Evolutionary conservation across 2,113 vertebrate species (phyloP).

Genomic region (Pachyramphus minor): DNA sequence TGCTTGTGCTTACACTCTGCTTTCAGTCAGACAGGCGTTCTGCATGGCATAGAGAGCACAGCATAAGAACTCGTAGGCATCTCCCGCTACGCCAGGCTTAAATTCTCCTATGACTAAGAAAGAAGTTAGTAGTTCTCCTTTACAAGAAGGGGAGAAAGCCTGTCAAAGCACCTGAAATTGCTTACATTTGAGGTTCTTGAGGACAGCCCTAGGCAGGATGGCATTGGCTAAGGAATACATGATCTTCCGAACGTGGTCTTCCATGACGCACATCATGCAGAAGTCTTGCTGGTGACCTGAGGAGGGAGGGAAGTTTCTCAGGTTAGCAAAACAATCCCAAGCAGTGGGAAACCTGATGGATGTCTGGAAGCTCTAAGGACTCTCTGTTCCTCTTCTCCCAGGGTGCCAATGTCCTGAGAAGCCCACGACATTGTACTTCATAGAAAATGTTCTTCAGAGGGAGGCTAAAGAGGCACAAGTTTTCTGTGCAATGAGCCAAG

Average conservation of each 20-base stretch:
- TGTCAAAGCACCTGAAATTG: not conserved
- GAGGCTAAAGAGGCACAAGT: not conserved
- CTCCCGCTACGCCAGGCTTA: not conserved
- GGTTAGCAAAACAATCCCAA: not conserved
- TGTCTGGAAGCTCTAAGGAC: not conserved
- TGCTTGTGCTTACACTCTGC: not conserved
- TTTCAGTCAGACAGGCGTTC: not conserved
- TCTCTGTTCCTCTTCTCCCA: not conserved
- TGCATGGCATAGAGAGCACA: not conserved
- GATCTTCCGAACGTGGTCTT: conserved; percentile 84
- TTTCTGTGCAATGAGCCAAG: not conserved
- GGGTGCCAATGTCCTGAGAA: not conserved
- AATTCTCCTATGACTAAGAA: not conserved
- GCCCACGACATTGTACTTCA: accelerated
- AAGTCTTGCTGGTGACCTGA: conserved; percentile 84
- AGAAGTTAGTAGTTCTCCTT: not conserved
- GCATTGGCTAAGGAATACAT: conserved; percentile 85
- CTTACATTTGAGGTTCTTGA: conserved; percentile 85
- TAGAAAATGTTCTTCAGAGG: not conserved
- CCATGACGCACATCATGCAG: conserved; percentile 95
- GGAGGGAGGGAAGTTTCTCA: not conserved
- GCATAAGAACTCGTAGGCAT: not conserved
- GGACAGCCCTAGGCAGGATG: conserved; percentile 82
- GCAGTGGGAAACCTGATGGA: not conserved
- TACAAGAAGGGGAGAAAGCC: not conserved